Base-by-base conservation (phyloP, 2,113 vertebrate genomes). In the Pavo muticus region DNA sequence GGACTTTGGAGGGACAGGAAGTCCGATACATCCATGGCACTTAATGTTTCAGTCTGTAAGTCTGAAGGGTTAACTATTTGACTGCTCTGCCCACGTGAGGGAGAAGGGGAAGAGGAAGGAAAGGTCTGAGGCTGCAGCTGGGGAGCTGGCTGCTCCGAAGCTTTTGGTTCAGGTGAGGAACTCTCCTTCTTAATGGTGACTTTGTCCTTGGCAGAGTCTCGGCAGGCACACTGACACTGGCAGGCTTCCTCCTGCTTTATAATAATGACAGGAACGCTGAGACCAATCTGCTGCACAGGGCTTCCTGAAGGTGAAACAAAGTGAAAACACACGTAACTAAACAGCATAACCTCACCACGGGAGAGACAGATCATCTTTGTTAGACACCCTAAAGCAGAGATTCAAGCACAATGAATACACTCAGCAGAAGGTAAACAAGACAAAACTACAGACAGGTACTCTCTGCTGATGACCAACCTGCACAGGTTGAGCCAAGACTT, bases 171-270 rank as follows among this genome's bases (percentile, higher is more conserved):
- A 7, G 94, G 95, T 40, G 97, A 97, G 65, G 97, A 95, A 96
- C 97, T 94, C 97, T 89, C 97, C 97, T 98, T 98, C 97, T 98
- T 98, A 54, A 91, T n/a, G 90, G 97, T 76, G 75, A 93, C 97
- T 95, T 98, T 98, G 67, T 99, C 98, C 97, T 98, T 99, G 92
- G 96, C 97, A 61, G 98, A 98, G 98, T 99, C 99, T 97, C 99
- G 98, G 97, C 99, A 99, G 79, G 99, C 98, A 95, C 99, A 99
- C 74, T 99, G 99, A 97, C 99, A 99, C 98, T 99, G 99, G 96
- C 99, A 99, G 39, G 99, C 98, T 94, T 99, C 99, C 96, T 99
- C 99, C 98, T 99, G 99, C 96, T 99, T 99, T 96, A 99, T 99
- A 97, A 99, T 99, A 97, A 99, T 99, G 95, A 99, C 99, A 10